phyloP scores from a whole-genome alignment of 2,888 invertebrate species.

The Fissipunctia ypsillon region DNA sequence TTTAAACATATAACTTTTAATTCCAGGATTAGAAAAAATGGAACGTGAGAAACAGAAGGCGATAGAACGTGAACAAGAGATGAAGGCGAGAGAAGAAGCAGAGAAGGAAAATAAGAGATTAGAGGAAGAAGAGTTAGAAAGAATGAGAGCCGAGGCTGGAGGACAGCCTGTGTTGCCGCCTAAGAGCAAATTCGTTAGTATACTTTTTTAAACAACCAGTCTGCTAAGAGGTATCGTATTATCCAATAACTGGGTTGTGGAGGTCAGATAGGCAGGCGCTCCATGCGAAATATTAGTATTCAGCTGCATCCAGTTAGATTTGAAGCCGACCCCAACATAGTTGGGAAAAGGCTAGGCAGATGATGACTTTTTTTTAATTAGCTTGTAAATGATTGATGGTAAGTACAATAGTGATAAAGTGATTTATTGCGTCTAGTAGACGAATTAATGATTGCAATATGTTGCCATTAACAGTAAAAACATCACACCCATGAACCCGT shows the following conservation, averaged over 20 bases:
- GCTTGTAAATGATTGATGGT: not conserved
- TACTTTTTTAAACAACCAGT: not conserved
- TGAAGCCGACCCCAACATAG: not conserved
- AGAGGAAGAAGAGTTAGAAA: slow-evolving; percentile 87
- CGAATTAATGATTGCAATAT: not conserved
- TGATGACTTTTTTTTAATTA: not conserved
- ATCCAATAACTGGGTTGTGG: not conserved
- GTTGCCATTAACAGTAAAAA: not conserved
- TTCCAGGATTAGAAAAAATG: slow-evolving; percentile 98
- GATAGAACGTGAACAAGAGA: slow-evolving; percentile 94
- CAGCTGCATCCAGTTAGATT: not conserved
- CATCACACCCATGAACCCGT: not conserved
- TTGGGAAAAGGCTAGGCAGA: not conserved
- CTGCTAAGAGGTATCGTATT: not conserved
- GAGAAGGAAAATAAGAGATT: slow-evolving; percentile 92
- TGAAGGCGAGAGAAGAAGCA: slow-evolving; percentile 91
- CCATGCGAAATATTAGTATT: not conserved
- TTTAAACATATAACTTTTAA: not conserved
- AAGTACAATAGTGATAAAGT: not conserved
- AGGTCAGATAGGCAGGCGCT: no score
- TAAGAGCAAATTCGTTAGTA: slow-evolving; percentile 91
- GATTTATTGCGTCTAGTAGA: not conserved
- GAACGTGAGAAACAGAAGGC: slow-evolving; percentile 97
- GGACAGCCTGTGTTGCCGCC: slow-evolving; percentile 87
- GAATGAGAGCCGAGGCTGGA: slow-evolving; percentile 82